Percentiles rank a stretch among this genome's conserved stretches.
These are phyloP conservation scores for Sesamia nonagrioides DNA, from an alignment of 1,140 invertebrate genomes.

Conservation along the genomic window DNA sequence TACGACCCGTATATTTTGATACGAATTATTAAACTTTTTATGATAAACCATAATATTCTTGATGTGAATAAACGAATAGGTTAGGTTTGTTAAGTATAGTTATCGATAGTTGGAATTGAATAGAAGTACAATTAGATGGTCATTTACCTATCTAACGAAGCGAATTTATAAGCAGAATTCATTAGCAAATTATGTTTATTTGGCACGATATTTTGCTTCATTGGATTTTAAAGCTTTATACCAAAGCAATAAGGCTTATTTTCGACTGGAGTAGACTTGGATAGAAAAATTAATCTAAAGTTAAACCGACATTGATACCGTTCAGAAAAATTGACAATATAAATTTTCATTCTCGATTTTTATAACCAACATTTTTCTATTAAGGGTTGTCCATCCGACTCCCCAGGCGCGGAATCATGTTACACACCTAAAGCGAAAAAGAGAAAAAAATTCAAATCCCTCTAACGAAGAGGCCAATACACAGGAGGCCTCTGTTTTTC, in stretches of 20 bases:
- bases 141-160: neutral
- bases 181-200: conserved; percentile 18
- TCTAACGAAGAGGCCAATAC: conserved; percentile 84
- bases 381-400: conserved; percentile 77
- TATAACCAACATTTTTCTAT: conserved; percentile 77
- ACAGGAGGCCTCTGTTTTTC: conserved; percentile 79
- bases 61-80: neutral
- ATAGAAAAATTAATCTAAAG: conserved; percentile 45
- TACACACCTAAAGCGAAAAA: conserved; percentile 78
- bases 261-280: neutral
- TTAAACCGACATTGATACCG: conserved; percentile 60
- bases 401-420: conserved; percentile 74
- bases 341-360: conserved; percentile 78
- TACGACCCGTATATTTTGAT: conserved; percentile 40
- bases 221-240: neutral
- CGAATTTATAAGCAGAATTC: neutral
- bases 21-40: conserved; percentile 17
- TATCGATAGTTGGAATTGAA: neutral
- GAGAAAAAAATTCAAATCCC: conserved; percentile 70
- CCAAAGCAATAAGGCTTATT: neutral
- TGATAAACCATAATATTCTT: neutral
- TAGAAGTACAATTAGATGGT: neutral
- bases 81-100: neutral
- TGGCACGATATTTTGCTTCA: neutral
- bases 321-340: conserved; percentile 67